phyloP scores from a whole-genome alignment of 2,888 invertebrate species.

The Diplazon laetatorius region DNA sequence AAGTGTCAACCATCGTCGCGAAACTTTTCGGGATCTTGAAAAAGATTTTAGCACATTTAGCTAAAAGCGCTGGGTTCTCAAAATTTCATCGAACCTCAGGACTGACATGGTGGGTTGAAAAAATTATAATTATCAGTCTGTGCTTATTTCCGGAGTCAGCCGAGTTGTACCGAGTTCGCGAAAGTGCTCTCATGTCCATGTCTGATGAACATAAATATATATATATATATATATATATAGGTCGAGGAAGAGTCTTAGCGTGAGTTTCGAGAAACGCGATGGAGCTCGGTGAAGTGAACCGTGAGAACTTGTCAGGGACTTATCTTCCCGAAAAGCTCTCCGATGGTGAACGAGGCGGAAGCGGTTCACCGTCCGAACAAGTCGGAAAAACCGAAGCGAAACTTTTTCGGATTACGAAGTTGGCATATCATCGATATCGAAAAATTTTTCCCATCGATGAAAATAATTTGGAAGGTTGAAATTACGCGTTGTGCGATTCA shows the following conservation, averaged over 20 bases:
- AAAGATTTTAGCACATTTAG: slow-evolving; percentile 16
- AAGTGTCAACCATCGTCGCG: not conserved
- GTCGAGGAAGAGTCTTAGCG: not conserved
- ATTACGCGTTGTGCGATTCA: not conserved
- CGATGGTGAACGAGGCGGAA: not conserved
- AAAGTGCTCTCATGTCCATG: slow-evolving; percentile 1
- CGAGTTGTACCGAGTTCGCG: slow-evolving; percentile 3
- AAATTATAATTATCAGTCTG: slow-evolving; percentile 10
- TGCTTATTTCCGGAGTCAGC: not conserved
- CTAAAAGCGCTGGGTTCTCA: too few relatives aligned
- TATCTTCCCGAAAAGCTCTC: not conserved
- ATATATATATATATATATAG: not conserved
- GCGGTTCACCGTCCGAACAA: too few relatives aligned
- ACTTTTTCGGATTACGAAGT: not conserved
- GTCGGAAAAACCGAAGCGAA: not conserved
- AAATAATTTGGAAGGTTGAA: not conserved
- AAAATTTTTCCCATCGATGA: not conserved
- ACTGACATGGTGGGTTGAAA: not conserved
- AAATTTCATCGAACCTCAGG: not conserved
- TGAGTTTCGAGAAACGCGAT: slow-evolving; percentile 6
- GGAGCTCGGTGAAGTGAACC: slow-evolving; percentile 2
- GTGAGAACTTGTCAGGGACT: not conserved
- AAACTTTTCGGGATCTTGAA: slow-evolving; percentile 38
- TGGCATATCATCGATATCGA: slow-evolving; percentile 5
- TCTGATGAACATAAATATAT: not conserved